These are phyloP conservation scores for Eretmocerus hayati DNA, from an alignment of 2,888 invertebrate genomes.

Conservation along the genomic window DNA sequence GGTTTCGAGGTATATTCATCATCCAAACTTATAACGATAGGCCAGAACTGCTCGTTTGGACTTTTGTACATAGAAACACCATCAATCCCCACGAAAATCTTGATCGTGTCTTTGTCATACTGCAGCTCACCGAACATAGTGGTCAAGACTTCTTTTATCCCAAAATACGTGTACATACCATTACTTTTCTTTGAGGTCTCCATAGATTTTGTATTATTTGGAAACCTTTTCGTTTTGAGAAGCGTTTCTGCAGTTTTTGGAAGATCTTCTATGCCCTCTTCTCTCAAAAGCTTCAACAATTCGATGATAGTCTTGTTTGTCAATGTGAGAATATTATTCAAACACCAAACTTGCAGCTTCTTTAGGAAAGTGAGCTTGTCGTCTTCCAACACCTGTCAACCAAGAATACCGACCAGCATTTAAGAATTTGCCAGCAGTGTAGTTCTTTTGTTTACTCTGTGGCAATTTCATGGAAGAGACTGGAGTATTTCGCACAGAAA, in stretches of 20 bases:
- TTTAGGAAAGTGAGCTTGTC: too few relatives aligned
- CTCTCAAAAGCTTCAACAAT: not conserved
- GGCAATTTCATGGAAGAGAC: too few relatives aligned
- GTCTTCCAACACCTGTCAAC: too few relatives aligned
- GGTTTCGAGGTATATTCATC: slow-evolving; percentile 5
- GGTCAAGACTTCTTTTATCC: slow-evolving; percentile 12
- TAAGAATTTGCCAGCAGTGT: too few relatives aligned
- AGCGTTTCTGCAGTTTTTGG: not conserved
- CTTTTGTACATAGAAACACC: slow-evolving; percentile 16
- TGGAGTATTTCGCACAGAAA: too few relatives aligned
- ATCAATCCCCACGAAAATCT: slow-evolving; percentile 15
- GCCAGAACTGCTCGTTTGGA: slow-evolving; percentile 19
- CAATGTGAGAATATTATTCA: slow-evolving; percentile 1
- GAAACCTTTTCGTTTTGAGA: too few relatives aligned
- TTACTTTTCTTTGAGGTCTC: slow-evolving; percentile 1
- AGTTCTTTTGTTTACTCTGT: too few relatives aligned
- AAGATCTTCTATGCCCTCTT: not conserved
- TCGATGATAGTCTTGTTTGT: not conserved
- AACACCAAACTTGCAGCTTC: not conserved
- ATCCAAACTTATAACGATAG: slow-evolving; percentile 16
- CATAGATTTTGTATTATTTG: slow-evolving; percentile 8
- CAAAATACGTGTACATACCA: slow-evolving; percentile 17
- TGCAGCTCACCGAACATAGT: slow-evolving; percentile 4
- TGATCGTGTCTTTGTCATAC: slow-evolving; percentile 11
- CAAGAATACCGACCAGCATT: too few relatives aligned